Base-by-base conservation (phyloP, 2,797 vertebrate genomes). In the Pipistrellus kuhlii region DNA sequence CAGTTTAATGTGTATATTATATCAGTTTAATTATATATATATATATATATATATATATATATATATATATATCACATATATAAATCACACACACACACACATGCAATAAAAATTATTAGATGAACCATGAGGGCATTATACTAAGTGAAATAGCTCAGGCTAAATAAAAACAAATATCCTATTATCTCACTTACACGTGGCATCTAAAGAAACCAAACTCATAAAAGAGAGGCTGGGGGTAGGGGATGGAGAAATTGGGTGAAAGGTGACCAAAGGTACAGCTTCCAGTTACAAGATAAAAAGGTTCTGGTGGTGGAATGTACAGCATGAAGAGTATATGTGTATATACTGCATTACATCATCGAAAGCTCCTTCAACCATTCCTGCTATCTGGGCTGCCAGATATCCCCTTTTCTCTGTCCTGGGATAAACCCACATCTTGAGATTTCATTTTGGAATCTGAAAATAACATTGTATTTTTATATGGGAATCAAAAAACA, bases 371-470 rank as follows among this genome's bases (percentile, higher is more conserved):
- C 30, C 25, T 90, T 59, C 30, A 14, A 32, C 35, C 11, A 48
- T 38, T 51, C 53, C 32, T 81, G 15, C 25, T 83, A 6, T 59
- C 32, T 48, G 57, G 25, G n/a, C 11, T 11, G 11, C 17, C 44
- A 69, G 23, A 11, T 1, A 46, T 21, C 9, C 25, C 27, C 73
- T 68, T 62, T 88, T 41, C 88, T 44, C 30, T 81, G 46, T 51
- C 25, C 30, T 73, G 21, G 20, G 41, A 13, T 69, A 69, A 93
- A 86, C 3, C 23, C n/a, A 72, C 30, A 59, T 69, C n/a, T 51
- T n/a, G 81, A 86, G 27, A 68, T 6, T 85, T 72, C 32, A 76
- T 88, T 87, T 93, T 53, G 59, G 7, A 85, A 64, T 92, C 57
- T 86, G 68, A 10, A 89, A 83, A 53, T 85, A 32, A 80, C 85